phyloP scores from a whole-genome alignment of 2,888 invertebrate species.

The Patella caerulea region DNA sequence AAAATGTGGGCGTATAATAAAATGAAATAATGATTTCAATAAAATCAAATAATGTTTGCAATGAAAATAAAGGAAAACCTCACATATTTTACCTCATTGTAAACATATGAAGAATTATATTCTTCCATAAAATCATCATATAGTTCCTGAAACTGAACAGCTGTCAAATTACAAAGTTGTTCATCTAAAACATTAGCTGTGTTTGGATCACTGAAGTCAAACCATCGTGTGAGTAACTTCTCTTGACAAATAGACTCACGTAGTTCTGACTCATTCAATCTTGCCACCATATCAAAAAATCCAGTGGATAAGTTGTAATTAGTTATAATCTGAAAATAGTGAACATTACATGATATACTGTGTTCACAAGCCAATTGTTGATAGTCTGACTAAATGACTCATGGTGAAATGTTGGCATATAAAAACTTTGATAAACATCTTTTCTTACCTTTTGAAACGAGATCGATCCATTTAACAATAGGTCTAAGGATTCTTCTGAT shows the following conservation, averaged over 20 bases:
- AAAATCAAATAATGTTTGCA: no score
- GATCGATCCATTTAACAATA: conserved; percentile 51
- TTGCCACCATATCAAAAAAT: background rate
- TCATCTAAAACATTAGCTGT: conserved; percentile 41
- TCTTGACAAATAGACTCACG: conserved; percentile 35
- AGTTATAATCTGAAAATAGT: no score
- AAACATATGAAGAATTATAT: conserved; percentile 30
- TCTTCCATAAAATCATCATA: conserved; percentile 37
- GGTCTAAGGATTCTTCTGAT: conserved; percentile 44
- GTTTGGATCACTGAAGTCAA: conserved; percentile 41
- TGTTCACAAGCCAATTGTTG: no score
- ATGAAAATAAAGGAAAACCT: no score
- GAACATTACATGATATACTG: no score
- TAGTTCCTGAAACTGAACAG: conserved; percentile 35
- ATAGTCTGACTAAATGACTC: no score
- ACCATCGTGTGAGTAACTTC: conserved; percentile 26
- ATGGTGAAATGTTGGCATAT: no score
- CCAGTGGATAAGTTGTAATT: background rate
- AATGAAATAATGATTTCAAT: no score
- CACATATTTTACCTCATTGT: conserved; percentile 36
- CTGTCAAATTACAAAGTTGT: conserved; percentile 48
- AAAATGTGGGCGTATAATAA: no score
- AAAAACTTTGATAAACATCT: no score
- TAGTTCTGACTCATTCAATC: conserved; percentile 12
- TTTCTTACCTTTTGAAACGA: conserved; percentile 26